Evolutionary conservation across 2,888 invertebrate species (phyloP).

Genomic region (Cremastobaeus sp.): DNA sequence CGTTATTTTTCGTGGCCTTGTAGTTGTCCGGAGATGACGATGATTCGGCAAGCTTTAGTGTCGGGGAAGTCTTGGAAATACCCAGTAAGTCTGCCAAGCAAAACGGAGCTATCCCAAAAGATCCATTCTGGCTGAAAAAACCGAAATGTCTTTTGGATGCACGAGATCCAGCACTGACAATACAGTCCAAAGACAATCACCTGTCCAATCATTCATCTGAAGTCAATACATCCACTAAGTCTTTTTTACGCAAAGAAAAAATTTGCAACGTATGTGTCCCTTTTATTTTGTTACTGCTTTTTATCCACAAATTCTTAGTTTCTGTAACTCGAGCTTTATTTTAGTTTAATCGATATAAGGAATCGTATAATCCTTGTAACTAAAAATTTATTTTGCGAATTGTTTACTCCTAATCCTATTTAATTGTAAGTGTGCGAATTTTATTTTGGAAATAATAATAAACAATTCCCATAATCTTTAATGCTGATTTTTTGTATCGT

Average conservation of each 20-base stretch:
- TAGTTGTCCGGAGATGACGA: too few species aligned
- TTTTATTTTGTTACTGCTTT: background rate
- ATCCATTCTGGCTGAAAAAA: background rate
- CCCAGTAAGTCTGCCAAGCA: too few species aligned
- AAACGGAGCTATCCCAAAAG: background rate
- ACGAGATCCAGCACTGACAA: background rate
- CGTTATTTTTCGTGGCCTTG: too few species aligned
- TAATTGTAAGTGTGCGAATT: too few species aligned
- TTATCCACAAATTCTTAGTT: background rate
- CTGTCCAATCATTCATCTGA: slow-evolving; percentile 67
- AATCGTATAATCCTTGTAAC: too few species aligned
- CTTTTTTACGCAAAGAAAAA: slow-evolving; percentile 74
- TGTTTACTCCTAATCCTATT: too few species aligned
- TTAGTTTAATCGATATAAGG: too few species aligned
- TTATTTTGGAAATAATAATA: too few species aligned
- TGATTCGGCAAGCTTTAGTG: too few species aligned
- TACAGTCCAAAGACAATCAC: background rate
- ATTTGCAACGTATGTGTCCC: slow-evolving; percentile 72
- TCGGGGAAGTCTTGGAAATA: too few species aligned
- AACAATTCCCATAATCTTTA: too few species aligned
- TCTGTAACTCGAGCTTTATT: background rate
- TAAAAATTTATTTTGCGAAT: background rate
- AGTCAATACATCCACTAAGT: slow-evolving; percentile 73
- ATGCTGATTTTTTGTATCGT: too few species aligned
- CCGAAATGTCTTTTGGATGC: background rate